These are phyloP conservation scores for Darevskia nairensis DNA, from an alignment of 2,797 vertebrate genomes.

Conservation along the genomic window DNA sequence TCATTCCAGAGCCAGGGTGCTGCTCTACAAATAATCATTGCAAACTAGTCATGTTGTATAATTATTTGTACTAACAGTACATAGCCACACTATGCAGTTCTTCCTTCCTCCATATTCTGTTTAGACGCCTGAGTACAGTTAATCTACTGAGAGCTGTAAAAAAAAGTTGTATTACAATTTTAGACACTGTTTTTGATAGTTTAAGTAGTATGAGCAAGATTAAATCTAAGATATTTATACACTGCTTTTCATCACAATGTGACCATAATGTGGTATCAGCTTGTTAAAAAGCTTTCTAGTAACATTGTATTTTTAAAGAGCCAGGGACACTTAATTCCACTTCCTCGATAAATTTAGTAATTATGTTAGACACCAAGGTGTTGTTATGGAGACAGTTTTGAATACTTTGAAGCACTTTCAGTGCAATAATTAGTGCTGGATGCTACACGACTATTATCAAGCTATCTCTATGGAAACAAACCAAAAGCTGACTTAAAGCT, in stretches of 20 bases:
- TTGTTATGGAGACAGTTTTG: conserved; percentile 72
- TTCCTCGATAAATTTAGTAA: conserved; percentile 27
- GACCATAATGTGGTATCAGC: not conserved
- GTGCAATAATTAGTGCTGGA: conserved; percentile 70
- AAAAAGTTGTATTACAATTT: not conserved
- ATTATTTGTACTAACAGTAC: not conserved
- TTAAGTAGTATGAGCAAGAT: not conserved
- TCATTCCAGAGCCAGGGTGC: no score
- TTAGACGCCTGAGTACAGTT: not conserved
- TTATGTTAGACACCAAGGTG: conserved; percentile 52
- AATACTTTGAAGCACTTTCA: conserved; percentile 64
- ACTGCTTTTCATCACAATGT: no score
- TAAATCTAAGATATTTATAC: no score
- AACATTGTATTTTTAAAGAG: conserved; percentile 22
- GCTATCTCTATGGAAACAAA: conserved; percentile 73
- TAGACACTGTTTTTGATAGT: conserved; percentile 1
- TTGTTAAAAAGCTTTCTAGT: conserved; percentile 11
- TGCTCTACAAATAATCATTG: not conserved
- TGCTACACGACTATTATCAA: conserved; percentile 63
- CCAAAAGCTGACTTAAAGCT: conserved; percentile 55
- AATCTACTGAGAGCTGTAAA: not conserved
- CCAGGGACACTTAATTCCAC: conserved; percentile 38
- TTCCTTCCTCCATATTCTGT: not conserved
- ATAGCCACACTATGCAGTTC: not conserved
- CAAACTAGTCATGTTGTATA: not conserved